Conservation (phyloP, 2,797 vertebrate genomes). For the Girardinus metallicus region DNA sequence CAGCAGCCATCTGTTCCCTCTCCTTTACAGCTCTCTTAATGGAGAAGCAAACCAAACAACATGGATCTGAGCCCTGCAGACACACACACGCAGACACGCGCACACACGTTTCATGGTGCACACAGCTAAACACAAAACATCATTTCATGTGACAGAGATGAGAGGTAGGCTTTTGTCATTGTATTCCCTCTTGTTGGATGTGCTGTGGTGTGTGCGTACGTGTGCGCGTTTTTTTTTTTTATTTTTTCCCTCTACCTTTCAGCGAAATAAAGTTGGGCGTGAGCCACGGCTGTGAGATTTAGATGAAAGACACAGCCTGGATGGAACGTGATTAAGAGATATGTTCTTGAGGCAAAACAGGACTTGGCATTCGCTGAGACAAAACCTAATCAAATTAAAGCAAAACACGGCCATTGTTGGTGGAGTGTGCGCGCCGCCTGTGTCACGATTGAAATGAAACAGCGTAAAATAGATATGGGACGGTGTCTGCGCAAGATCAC, state of each 20-base stretch:
- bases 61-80: conserved; percentile 84
- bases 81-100: conserved; percentile 46
- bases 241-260: conserved; percentile 70
- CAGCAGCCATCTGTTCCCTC: conserved; percentile 97
- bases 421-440: conserved; percentile 67
- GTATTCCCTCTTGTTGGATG: conserved; percentile 75
- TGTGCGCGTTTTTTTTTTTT: conserved; percentile 2
- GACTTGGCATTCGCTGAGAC: conserved; percentile 83
- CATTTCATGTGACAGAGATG: conserved; percentile 78
- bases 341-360: conserved; percentile 84
- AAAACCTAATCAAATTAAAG: conserved; percentile 87
- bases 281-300: conserved; percentile 83
- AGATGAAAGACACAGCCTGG: conserved; percentile 82
- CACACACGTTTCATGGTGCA: conserved; percentile 46
- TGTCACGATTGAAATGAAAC: conserved; percentile 77
- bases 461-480: conserved; percentile 70
- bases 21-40: conserved; percentile 93
- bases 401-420: conserved; percentile 80
- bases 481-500: conserved; percentile 59
- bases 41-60: conserved; percentile 89
- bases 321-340: conserved; percentile 85
- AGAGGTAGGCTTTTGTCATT: conserved; percentile 77
- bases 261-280: conserved; percentile 79
- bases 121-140: conserved; percentile 80
- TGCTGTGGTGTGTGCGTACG: conserved; percentile 20